phyloP scores from a whole-genome alignment of 2,113 vertebrate genomes.

The Herpetotheres cachinnans region DNA sequence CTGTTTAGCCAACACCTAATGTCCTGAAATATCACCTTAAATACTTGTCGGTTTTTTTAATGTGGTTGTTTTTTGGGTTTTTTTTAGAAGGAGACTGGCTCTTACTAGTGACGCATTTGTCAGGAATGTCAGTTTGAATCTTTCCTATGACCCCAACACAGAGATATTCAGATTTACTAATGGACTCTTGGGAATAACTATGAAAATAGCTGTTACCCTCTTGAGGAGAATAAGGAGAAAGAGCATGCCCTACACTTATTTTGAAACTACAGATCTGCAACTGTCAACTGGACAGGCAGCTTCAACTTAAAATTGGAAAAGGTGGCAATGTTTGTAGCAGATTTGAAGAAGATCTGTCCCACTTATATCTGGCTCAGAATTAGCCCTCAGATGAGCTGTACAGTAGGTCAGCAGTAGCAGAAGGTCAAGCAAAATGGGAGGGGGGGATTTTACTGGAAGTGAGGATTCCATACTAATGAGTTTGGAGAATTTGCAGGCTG shows the following conservation, averaged over 20 bases:
- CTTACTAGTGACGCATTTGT: background rate
- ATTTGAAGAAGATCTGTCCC: background rate
- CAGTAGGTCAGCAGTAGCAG: background rate
- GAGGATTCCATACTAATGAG: slow-evolving; percentile 14
- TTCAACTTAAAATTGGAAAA: background rate
- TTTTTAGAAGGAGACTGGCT: background rate
- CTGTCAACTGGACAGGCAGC: background rate
- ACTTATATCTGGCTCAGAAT: background rate
- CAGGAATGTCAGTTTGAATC: slow-evolving; percentile 53
- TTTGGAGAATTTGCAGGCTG: background rate
- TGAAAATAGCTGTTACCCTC: slow-evolving; percentile 53
- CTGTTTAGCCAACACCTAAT: background rate
- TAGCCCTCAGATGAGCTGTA: background rate
- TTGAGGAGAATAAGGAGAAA: slow-evolving; percentile 53
- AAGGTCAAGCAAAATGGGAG: background rate
- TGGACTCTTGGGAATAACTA: slow-evolving; percentile 30
- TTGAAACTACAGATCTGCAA: slow-evolving; percentile 15
- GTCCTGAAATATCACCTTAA: background rate
- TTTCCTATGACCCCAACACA: slow-evolving; percentile 52
- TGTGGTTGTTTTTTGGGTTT: background rate
- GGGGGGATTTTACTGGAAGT: background rate
- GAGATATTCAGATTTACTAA: slow-evolving; percentile 28
- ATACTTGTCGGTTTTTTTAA: background rate
- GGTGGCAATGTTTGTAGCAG: background rate
- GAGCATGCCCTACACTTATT: slow-evolving; percentile 23